A percentile compares a stretch with the other conserved stretches of the same genome.
Conservation (phyloP, 1,140 invertebrate species). For the fruit fly (Drosophila melanogaster) region Release_6_plus_ISO1_MT NT_033777.3:20120001-20120500, state of each 20-base stretch:
- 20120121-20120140: neutral
- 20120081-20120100: neutral
- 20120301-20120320: slow-evolving; percentile 33
- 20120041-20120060: slow-evolving; percentile 71
- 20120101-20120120: neutral
- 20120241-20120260: slow-evolving; percentile 16
- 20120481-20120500: neutral
- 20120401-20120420: slow-evolving; percentile 51
- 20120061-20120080: slow-evolving; percentile 23
- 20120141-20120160: slow-evolving; percentile 7
- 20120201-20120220: slow-evolving; percentile 42
- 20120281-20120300: slow-evolving; percentile 52
- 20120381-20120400: slow-evolving; percentile 19
- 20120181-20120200: slow-evolving; percentile 42
- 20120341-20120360: slow-evolving; percentile 37
- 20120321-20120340: slow-evolving; percentile 22
- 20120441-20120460: slow-evolving; percentile 37
- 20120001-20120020: slow-evolving; percentile 61
- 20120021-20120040: slow-evolving; percentile 63
- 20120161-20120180: slow-evolving; percentile 40
- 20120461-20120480: neutral
- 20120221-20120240: slow-evolving; percentile 19
- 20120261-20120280: slow-evolving; percentile 63
- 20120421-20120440: slow-evolving; percentile 57
- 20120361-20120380: slow-evolving; percentile 13